Evolutionary conservation across 2,888 invertebrate genomes (phyloP), one percentile per base, ranked within the genome.

Genomic region (Eristalinus sepulchralis): DNA sequence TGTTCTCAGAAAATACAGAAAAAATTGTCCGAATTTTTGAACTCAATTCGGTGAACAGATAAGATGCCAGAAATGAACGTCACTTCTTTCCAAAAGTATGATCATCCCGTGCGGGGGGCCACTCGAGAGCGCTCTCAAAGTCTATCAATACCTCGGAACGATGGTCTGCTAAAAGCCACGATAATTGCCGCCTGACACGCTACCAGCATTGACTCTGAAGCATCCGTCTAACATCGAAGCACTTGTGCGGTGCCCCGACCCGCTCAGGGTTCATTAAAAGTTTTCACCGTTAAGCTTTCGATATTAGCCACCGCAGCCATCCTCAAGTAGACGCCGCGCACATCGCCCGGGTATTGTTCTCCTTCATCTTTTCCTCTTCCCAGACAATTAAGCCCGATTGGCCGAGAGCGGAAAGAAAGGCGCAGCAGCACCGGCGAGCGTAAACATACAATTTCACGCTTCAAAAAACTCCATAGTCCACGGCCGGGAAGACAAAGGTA

Each of bases 391-490:
- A 60, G 63, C 31, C 57, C 68, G 63, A 81, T 81, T 81, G 81
- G 81, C 59, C 57, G 47, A 68, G 55, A 31, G 22, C 22, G 11
- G 47, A 57, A 24, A 9, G 8, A 66, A 66, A 60, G 60, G 68
- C 22, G 24, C 27, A 39, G 17, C 47, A 47, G 47, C 63, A 60
- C 17, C n/a, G 33, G 67, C 47, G 27, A 31, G 27, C 62, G 17
- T 62, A 72, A 68, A 24, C 75, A 57, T 62, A 60, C 64, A 79
- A 86, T 86, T 83, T 83, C 63, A 83, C 66, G 83, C 73, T 83
- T 79, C 67, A 67, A 57, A 78, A 78, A 83, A 10, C 78, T 75
- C 83, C 86, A 86, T 86, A 85, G 77, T 73, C 80, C 80, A 81
- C 84, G 22, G 47, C 17, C 8, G 47, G 22, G 13, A 63, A 59